These are phyloP conservation scores for Onychomys leucogaster DNA, from an alignment of 2,797 vertebrate genomes.

Conservation along the genomic window DNA sequence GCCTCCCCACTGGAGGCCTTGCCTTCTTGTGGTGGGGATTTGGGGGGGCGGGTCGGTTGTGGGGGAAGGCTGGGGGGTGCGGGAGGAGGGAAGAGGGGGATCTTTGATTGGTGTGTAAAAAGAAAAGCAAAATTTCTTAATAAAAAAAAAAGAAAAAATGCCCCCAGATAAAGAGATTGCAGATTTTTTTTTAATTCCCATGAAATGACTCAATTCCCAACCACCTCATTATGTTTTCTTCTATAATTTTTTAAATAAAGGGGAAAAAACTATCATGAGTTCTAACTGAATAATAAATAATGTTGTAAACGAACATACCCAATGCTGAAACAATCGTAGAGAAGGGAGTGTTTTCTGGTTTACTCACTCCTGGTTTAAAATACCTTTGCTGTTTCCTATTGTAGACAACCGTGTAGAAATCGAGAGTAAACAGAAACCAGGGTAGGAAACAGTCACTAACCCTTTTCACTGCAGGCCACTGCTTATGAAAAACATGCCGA, in stretches of 20 bases:
- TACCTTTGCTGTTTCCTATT: background rate
- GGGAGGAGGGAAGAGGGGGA: too few relatives aligned
- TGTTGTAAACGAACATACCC: background rate
- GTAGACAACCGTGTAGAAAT: background rate
- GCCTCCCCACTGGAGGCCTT: too few relatives aligned
- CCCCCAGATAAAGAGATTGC: background rate
- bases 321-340: background rate
- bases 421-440: background rate
- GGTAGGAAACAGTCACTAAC: background rate
- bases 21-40: too few relatives aligned
- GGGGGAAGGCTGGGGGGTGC: too few relatives aligned
- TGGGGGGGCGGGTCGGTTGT: too few relatives aligned
- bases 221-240: background rate
- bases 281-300: background rate
- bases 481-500: background rate
- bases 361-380: background rate
- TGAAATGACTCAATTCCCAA: background rate
- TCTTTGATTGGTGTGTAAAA: too few relatives aligned
- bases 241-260: background rate
- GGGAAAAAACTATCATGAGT: background rate
- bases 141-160: too few relatives aligned
- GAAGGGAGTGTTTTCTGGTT: background rate
- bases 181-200: background rate
- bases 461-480: accelerated
- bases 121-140: too few relatives aligned